A percentile compares a stretch with the other conserved stretches of the same genome.
Evolutionary conservation across 2,113 vertebrate genomes (phyloP).

Genomic region (Aepyceros melampus): DNA sequence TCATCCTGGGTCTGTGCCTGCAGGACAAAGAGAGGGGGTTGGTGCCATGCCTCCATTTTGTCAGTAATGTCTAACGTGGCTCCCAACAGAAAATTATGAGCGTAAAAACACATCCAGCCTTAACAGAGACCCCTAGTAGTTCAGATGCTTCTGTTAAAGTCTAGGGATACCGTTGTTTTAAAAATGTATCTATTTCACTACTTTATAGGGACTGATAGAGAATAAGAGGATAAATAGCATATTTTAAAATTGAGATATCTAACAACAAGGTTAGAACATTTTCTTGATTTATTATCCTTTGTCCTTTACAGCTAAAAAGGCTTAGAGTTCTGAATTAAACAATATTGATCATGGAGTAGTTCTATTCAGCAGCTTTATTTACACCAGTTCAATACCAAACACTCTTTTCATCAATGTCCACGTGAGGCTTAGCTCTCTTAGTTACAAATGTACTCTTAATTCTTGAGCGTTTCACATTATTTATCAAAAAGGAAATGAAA

Average conservation of each 20-base stretch:
- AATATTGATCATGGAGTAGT: constrained; percentile 31
- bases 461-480: constrained; percentile 30
- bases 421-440: background rate
- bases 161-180: background rate
- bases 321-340: constrained; percentile 21
- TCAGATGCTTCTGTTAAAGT: background rate
- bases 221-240: background rate
- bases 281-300: constrained; percentile 21
- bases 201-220: background rate
- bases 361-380: constrained; percentile 45
- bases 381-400: constrained; percentile 41
- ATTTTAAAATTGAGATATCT: background rate
- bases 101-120: background rate
- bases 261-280: background rate
- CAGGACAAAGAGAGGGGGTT: too few relatives aligned
- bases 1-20: too few relatives aligned
- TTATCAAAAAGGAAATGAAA: background rate
- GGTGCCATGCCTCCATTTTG: too few relatives aligned
- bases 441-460: constrained; percentile 17
- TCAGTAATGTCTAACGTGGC: too few relatives aligned
- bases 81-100: background rate
- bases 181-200: background rate
- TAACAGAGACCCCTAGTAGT: background rate
- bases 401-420: constrained; percentile 35
- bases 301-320: constrained; percentile 40